phyloP scores from a whole-genome alignment of 2,113 vertebrate species.

The Ailuropoda melanoleuca region DNA sequence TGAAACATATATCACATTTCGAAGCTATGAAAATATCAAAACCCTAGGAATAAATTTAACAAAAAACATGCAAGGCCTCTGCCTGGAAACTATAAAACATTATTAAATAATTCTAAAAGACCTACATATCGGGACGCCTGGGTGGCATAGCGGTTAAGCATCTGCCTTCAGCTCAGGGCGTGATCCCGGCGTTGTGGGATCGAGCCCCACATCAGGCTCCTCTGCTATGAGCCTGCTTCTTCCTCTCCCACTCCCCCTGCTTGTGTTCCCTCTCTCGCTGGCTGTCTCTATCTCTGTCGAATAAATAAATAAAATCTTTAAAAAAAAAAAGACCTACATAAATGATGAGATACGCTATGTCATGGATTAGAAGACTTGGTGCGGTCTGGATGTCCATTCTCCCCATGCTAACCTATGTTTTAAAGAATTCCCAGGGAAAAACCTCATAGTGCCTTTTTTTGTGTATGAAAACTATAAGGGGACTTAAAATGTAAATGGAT shows the following conservation, averaged over 20 bases:
- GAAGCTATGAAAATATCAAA: not conserved
- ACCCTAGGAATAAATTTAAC: not conserved
- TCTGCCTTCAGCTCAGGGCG: too few species aligned
- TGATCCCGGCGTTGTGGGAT: too few species aligned
- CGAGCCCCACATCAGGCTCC: too few species aligned
- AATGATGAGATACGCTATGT: not conserved
- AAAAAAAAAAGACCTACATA: too few species aligned
- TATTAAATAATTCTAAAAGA: not conserved
- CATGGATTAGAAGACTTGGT: not conserved
- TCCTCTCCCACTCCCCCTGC: too few species aligned
- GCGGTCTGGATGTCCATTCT: rapidly evolving
- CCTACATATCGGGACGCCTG: too few species aligned
- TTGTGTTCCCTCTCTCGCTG: too few species aligned
- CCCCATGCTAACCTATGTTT: not conserved
- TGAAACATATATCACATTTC: not conserved
- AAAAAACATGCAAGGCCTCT: not conserved
- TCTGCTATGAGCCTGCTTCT: too few species aligned
- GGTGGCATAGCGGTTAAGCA: too few species aligned
- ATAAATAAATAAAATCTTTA: too few species aligned
- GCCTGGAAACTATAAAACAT: not conserved
- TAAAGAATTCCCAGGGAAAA: not conserved
- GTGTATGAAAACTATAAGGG: not conserved
- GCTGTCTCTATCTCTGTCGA: too few species aligned
- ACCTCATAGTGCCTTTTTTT: not conserved
- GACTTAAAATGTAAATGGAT: not conserved